Conservation (phyloP, 2,113 vertebrate species). For the Calypte anna region DNA sequence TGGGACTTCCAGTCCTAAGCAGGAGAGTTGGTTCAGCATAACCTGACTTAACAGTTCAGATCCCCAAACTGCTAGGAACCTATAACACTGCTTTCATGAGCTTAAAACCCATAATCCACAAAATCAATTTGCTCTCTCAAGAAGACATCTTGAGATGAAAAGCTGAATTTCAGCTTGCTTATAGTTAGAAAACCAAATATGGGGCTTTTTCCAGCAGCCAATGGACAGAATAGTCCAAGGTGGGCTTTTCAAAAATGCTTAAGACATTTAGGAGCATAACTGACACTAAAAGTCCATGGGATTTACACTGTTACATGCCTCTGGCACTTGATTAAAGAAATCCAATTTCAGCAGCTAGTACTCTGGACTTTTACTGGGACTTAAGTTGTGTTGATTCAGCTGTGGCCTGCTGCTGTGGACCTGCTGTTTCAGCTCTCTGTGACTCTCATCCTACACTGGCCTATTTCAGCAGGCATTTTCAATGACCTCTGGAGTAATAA, state of each 20-base stretch:
- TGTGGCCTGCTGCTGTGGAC: neutral
- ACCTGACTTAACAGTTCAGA: neutral
- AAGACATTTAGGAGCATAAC: conserved; percentile 7
- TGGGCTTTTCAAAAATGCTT: conserved; percentile 8
- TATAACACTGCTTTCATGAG: neutral
- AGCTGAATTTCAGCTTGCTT: conserved; percentile 29
- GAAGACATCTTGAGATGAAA: neutral
- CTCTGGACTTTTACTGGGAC: neutral
- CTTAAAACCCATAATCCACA: conserved; percentile 14
- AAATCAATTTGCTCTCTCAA: conserved; percentile 41
- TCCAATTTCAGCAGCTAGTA: neutral
- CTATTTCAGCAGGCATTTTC: neutral
- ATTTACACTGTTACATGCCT: neutral
- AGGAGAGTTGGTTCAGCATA: neutral
- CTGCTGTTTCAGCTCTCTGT: neutral
- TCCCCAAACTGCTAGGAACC: neutral
- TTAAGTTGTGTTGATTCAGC: conserved; percentile 23
- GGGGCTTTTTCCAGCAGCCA: neutral
- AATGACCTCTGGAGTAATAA: neutral
- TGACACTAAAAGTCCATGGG: neutral
- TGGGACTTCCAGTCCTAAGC: neutral
- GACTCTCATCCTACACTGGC: neutral
- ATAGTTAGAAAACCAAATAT: neutral
- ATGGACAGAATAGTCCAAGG: neutral
- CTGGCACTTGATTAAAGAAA: conserved; percentile 19